Evolutionary conservation across 1,140 invertebrate species (phyloP).

Genomic region (fruit fly (Drosophila melanogaster)): DNA sequence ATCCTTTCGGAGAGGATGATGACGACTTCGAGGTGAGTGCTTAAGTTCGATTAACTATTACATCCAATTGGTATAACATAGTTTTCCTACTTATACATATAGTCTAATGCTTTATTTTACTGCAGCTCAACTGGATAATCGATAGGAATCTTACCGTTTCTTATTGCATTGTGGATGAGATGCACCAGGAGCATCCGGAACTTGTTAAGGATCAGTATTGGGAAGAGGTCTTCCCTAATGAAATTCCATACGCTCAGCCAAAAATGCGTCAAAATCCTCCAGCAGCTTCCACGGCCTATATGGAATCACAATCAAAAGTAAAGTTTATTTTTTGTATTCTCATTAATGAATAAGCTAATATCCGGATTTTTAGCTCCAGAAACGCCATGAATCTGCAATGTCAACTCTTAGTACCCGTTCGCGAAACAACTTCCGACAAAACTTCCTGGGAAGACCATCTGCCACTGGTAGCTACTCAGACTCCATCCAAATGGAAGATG

Average conservation of each 20-base stretch:
- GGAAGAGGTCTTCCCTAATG: constrained; percentile 93
- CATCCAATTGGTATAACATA: not conserved
- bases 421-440: not conserved
- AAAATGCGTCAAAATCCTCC: constrained; percentile 90
- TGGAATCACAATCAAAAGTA: constrained; percentile 85
- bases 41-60: not conserved
- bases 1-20: constrained; percentile 95
- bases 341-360: too few relatives aligned
- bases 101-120: not conserved
- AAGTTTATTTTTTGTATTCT: too few relatives aligned
- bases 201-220: constrained; percentile 94
- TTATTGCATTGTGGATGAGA: constrained; percentile 96
- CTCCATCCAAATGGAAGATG: not conserved
- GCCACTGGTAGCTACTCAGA: constrained; percentile 3
- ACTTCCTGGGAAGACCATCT: constrained; percentile 4
- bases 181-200: constrained; percentile 95
- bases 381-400: not conserved
- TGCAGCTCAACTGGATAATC: constrained; percentile 94
- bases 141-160: constrained; percentile 94
- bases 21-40: constrained; percentile 86
- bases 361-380: not conserved
- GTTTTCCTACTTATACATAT: too few relatives aligned
- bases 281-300: constrained; percentile 91
- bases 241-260: constrained; percentile 92
- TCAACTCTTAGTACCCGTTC: not conserved